These are phyloP conservation scores for Lutraria rhynchaena DNA, from an alignment of 1,140 invertebrate genomes.

Conservation along the genomic window DNA sequence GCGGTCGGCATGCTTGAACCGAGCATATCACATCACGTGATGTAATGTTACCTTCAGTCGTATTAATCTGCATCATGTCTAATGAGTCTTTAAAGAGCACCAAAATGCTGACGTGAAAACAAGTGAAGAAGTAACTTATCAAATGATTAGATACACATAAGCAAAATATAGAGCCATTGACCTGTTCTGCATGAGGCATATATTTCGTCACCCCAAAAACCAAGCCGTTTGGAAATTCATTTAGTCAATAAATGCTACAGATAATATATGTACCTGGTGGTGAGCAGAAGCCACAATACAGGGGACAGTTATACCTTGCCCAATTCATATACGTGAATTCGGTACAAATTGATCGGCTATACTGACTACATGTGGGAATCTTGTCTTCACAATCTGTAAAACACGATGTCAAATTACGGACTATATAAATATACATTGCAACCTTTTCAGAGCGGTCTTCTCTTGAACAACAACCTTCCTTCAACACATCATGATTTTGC, in stretches of 20 bases:
- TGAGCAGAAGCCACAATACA: conserved; percentile 12
- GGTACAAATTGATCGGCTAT: conserved; percentile 3
- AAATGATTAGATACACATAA: not conserved
- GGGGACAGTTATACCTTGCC: conserved; percentile 4
- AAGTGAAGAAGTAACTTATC: not conserved
- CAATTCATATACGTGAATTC: not conserved
- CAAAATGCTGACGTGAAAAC: not conserved
- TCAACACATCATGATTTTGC: too few species aligned
- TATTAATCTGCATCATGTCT: too few species aligned
- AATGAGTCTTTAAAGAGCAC: too few species aligned
- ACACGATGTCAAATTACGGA: too few species aligned
- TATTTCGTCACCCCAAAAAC: too few species aligned
- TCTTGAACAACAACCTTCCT: too few species aligned
- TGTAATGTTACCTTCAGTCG: too few species aligned
- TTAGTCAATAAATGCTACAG: not conserved
- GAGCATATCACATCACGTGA: not conserved
- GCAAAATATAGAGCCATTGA: not conserved
- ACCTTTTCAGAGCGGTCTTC: too few species aligned
- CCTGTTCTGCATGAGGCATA: not conserved
- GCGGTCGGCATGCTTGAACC: not conserved
- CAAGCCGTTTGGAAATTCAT: not conserved
- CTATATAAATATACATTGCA: too few species aligned
- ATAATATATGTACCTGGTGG: not conserved
- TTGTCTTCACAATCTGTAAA: conserved; percentile 16
- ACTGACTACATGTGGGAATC: not conserved